These are phyloP conservation scores for Diorhabda sublineata DNA, from an alignment of 1,140 invertebrate genomes.

Conservation along the genomic window DNA sequence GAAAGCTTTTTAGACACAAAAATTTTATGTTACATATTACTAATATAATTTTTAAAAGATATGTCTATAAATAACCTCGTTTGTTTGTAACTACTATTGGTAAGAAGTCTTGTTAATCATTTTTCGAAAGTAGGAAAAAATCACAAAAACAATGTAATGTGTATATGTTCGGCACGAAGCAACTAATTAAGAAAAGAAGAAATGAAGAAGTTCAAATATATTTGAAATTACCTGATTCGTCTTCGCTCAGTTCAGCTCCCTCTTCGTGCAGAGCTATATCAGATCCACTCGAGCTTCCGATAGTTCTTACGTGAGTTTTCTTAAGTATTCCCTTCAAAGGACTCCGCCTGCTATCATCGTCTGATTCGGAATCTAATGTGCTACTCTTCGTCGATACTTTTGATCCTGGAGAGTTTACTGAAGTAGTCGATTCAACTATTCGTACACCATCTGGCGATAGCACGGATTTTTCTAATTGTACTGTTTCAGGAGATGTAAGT, in stretches of 20 bases:
- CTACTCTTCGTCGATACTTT: constrained; percentile 40
- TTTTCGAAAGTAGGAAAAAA: too few relatives aligned
- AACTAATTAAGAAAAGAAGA: constrained; percentile 7
- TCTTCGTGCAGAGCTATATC: constrained; percentile 61
- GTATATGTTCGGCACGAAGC: constrained; percentile 9
- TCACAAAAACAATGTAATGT: not conserved
- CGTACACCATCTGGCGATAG: constrained; percentile 27
- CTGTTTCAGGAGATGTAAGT: constrained; percentile 49
- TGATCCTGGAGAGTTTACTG: constrained; percentile 35
- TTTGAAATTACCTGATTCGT: constrained; percentile 42
- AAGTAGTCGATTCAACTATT: constrained; percentile 31
- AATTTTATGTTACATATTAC: too few relatives aligned
- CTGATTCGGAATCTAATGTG: constrained; percentile 44
- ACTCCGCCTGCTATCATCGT: constrained; percentile 40
- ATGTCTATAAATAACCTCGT: too few relatives aligned
- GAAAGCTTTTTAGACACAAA: too few relatives aligned
- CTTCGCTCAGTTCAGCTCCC: constrained; percentile 46
- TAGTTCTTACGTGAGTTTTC: constrained; percentile 54
- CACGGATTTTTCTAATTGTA: constrained; percentile 27
- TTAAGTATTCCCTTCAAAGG: constrained; percentile 43
- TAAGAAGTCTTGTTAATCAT: too few relatives aligned
- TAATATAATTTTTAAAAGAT: too few relatives aligned
- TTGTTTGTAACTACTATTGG: too few relatives aligned
- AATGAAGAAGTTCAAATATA: constrained; percentile 2
- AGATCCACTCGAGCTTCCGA: constrained; percentile 60